phyloP scores from a whole-genome alignment of 2,888 invertebrate genomes.

The Icerya purchasi region DNA sequence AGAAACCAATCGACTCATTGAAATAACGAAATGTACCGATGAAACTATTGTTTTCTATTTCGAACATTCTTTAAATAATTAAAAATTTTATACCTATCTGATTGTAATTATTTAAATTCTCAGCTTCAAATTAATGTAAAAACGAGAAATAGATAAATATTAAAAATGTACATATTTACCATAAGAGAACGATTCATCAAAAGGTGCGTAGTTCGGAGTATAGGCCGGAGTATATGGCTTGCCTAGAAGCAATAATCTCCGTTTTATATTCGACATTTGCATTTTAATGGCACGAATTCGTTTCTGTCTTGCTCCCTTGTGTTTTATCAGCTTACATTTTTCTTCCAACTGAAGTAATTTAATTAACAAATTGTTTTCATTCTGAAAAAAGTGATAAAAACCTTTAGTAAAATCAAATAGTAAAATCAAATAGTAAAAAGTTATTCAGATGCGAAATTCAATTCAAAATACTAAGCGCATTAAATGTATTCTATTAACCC shows the following conservation, averaged over 20 bases:
- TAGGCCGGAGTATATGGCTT: conserved; percentile 1
- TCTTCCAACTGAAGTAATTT: conserved; percentile 38
- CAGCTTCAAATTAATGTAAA: background rate
- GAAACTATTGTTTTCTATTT: too few species aligned
- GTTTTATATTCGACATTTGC: conserved; percentile 33
- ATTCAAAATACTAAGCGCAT: too few species aligned
- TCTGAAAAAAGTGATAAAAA: conserved; percentile 13
- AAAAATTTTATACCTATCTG: too few species aligned
- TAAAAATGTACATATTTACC: background rate
- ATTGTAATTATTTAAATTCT: too few species aligned
- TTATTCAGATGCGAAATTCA: too few species aligned
- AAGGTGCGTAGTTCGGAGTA: background rate
- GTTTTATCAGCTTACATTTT: conserved; percentile 36
- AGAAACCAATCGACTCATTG: too few species aligned
- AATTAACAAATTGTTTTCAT: conserved; percentile 24
- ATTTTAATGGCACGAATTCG: conserved; percentile 34
- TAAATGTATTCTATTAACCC: too few species aligned
- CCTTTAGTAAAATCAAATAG: background rate
- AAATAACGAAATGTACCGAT: too few species aligned
- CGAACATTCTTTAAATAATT: too few species aligned
- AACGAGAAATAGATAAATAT: background rate
- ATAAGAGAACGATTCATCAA: background rate
- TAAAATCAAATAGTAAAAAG: too few species aligned
- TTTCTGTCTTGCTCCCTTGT: conserved; percentile 33
- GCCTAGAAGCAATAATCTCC: conserved; percentile 9